These are phyloP conservation scores for Xenopus borealis DNA, from an alignment of 2,113 vertebrate species.

Conservation along the genomic window DNA sequence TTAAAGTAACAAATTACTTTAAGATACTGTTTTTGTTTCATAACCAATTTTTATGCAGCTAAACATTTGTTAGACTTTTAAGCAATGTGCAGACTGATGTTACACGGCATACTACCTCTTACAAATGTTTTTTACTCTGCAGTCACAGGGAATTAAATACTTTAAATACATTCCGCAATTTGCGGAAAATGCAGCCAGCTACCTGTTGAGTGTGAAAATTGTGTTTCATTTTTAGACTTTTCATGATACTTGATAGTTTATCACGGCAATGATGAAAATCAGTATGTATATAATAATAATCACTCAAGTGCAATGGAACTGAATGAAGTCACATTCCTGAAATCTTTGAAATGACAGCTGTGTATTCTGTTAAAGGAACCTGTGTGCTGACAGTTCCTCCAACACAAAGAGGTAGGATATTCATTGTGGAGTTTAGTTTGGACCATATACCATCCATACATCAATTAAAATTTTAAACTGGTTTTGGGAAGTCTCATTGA, in stretches of 20 bases:
- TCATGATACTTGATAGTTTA: neutral
- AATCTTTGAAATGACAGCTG: constrained; percentile 16
- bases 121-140: neutral
- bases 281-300: neutral
- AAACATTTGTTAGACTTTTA: neutral
- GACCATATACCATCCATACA: too few relatives aligned
- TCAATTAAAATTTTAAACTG: too few relatives aligned
- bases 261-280: neutral
- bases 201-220: neutral
- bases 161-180: neutral
- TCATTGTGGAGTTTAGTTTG: too few relatives aligned
- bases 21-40: neutral
- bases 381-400: too few relatives aligned
- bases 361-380: too few relatives aligned
- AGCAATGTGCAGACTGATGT: neutral
- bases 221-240: constrained; percentile 3
- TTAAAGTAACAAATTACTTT: neutral
- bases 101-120: neutral
- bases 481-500: too few relatives aligned
- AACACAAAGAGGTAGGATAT: too few relatives aligned
- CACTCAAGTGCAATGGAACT: neutral
- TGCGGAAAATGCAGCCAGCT: neutral
- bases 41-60: neutral
- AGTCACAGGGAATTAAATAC: neutral
- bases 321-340: neutral